These are phyloP conservation scores for Nyctibius grandis DNA, from an alignment of 2,797 vertebrate species.

Conservation along the genomic window DNA sequence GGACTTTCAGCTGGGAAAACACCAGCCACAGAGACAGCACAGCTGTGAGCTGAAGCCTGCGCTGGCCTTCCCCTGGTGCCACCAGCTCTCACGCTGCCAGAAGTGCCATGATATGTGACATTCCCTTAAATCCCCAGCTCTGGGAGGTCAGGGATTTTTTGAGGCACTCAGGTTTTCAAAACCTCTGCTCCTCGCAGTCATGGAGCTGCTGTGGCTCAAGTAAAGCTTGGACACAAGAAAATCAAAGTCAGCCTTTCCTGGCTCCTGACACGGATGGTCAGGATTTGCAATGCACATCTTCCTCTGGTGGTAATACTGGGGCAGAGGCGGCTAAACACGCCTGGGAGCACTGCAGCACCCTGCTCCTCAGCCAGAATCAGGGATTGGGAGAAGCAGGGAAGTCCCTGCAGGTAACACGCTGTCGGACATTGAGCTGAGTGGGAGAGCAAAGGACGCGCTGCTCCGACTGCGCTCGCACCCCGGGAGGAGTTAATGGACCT, in stretches of 20 bases:
- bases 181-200: background rate
- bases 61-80: background rate
- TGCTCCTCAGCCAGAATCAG: background rate
- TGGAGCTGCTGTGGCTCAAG: background rate
- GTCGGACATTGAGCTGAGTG: fast-evolving
- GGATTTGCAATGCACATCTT: background rate
- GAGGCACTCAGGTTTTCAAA: background rate
- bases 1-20: background rate
- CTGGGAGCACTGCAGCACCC: background rate
- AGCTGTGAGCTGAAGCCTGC: background rate
- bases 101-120: fast-evolving
- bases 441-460: background rate
- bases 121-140: background rate
- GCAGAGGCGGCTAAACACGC: background rate
- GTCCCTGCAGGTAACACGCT: background rate
- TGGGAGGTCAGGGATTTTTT: background rate
- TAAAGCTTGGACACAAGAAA: background rate
- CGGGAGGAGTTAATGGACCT: background rate
- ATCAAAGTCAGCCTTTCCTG: background rate
- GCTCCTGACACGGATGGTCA: background rate
- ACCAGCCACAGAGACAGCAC: background rate
- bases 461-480: background rate
- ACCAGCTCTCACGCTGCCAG: background rate
- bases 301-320: background rate
- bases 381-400: background rate